Percentiles rank a stretch among this genome's conserved stretches.
phyloP scores from a whole-genome alignment of 2,888 invertebrate species.

The Aphodius granarius region DNA sequence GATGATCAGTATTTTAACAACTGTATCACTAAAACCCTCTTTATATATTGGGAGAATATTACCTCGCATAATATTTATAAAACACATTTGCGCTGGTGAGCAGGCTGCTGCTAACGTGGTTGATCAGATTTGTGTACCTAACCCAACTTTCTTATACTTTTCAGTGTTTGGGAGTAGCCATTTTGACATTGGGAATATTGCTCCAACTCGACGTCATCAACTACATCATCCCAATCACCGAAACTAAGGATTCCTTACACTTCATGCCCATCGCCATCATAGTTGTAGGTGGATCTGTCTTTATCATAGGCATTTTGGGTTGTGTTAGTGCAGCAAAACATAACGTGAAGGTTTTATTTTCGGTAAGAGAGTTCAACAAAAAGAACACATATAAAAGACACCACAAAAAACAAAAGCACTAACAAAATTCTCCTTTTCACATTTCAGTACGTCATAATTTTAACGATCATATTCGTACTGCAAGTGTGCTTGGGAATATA shows the following conservation, averaged over 20 bases:
- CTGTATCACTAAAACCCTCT: too few relatives aligned
- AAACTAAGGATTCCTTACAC: slow-evolving; percentile 26
- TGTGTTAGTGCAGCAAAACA: slow-evolving; percentile 29
- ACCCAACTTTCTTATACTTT: slow-evolving; percentile 25
- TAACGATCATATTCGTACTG: slow-evolving; percentile 69
- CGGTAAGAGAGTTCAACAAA: slow-evolving; percentile 17
- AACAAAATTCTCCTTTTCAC: neutral
- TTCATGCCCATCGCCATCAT: slow-evolving; percentile 29
- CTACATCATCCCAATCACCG: slow-evolving; percentile 23
- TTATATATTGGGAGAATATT: too few relatives aligned
- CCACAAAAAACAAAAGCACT: neutral
- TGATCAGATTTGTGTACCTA: too few relatives aligned
- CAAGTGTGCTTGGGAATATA: slow-evolving; percentile 70
- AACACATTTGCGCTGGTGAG: too few relatives aligned
- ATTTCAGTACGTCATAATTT: slow-evolving; percentile 67
- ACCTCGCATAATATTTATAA: too few relatives aligned
- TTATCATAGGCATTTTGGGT: slow-evolving; percentile 28
- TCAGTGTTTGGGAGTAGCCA: slow-evolving; percentile 27
- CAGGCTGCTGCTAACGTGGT: too few relatives aligned
- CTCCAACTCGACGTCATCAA: slow-evolving; percentile 28
- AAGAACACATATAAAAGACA: neutral
- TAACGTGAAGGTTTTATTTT: slow-evolving; percentile 22
- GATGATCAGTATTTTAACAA: too few relatives aligned
- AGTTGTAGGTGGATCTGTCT: slow-evolving; percentile 26
- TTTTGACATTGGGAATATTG: slow-evolving; percentile 26